Base-by-base conservation (phyloP, 2,888 invertebrate species). In the Lasius fuliginosus region DNA sequence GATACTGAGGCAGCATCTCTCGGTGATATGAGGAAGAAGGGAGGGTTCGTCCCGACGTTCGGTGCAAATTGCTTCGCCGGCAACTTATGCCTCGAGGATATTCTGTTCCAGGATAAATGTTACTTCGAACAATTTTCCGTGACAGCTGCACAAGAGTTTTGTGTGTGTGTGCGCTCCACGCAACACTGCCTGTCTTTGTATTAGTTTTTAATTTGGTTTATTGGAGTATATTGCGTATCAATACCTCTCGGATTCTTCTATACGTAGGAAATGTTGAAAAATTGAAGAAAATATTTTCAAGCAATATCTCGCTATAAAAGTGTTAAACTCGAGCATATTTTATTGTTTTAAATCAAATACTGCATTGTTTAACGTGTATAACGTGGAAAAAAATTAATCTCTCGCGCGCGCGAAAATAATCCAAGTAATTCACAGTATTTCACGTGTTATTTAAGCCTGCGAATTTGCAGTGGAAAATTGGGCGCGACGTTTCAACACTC, bases 21-120 rank as follows among this genome's bases (percentile, higher is more conserved):
- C 33, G 46, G 33, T 71, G 71, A 71, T 33, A 71, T 23, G 23
- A 42, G 33, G 23, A 5, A 5, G 11, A 36, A n/a, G 23, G 40
- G 0, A 27, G 40, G 30, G n/a, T 23, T 60, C 33, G 49, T 18
- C 33, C 58, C 42, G 23, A 79, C 27, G 27, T 46, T 71, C 27
- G 33, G 27, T 81, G 79, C 73, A 81, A 81, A 81, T 81, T 81
- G 33, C 79, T 60, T 79, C 36, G 71, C 27, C 33, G 36, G 60
- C 79, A 71, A 79, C 71, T 79, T 71, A 79, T 71, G 71, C 18
- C 79, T n/a, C 46, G 46, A 71, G 46, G 36, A 60, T 71, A 62
- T 73, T 81, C 36, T 36, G 36, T 36, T 49, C 36, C 27, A 58
- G 46, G 71, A 71, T 79, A 81, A 81, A 73, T 71, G 62, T 81